Conservation (phyloP, 2,113 vertebrate genomes). For the Anolis sagrei region DNA sequence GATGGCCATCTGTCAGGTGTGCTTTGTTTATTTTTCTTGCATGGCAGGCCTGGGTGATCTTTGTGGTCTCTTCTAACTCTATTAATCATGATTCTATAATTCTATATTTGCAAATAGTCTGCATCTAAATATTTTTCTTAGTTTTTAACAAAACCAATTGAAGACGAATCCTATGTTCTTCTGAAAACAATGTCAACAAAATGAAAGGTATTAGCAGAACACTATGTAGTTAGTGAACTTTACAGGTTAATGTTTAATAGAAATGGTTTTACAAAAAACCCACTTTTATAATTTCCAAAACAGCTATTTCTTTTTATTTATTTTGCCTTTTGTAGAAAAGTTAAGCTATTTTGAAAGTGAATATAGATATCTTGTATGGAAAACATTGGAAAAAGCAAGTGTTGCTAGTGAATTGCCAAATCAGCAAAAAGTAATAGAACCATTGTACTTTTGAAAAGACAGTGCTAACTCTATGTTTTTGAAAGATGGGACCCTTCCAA, state of each 20-base stretch:
- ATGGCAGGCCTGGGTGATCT: too few species aligned
- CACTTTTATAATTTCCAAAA: neutral
- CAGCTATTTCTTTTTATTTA: neutral
- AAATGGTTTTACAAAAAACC: neutral
- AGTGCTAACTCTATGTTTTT: too few species aligned
- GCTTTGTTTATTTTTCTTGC: too few species aligned
- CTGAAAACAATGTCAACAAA: neutral
- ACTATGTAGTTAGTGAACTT: neutral
- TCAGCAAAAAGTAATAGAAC: neutral
- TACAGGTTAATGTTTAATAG: constrained; percentile 7
- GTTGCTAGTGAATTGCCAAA: constrained; percentile 10
- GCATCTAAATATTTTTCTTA: neutral
- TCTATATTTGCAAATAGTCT: neutral
- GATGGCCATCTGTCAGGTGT: too few species aligned
- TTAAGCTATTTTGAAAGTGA: neutral
- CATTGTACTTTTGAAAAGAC: neutral
- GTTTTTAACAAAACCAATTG: neutral
- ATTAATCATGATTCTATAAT: too few species aligned
- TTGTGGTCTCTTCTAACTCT: too few species aligned
- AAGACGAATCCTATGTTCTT: neutral
- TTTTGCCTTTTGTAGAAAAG: neutral
- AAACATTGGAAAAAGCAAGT: neutral
- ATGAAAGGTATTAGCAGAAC: neutral
- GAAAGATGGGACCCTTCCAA: neutral
- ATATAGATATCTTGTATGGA: neutral